Evolutionary conservation across 1,140 invertebrate genomes (phyloP).

Genomic region (Odontomachus brunneus): DNA sequence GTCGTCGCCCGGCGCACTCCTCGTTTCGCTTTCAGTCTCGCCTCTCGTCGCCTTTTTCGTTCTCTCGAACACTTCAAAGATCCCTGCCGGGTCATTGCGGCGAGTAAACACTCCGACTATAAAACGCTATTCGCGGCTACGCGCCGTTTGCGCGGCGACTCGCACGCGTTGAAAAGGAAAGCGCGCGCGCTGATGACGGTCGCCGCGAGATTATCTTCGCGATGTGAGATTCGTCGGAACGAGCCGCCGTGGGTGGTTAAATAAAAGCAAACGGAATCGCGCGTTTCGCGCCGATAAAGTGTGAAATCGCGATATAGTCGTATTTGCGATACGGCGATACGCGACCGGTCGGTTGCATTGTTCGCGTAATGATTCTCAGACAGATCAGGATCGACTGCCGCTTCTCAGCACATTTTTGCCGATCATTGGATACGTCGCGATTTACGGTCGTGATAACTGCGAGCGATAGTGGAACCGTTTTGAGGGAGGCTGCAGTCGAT

Average conservation of each 20-base stretch:
- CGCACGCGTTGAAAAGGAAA: constrained; percentile 38
- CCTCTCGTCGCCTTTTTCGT: not conserved
- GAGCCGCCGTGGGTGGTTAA: constrained; percentile 9
- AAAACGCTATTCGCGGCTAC: constrained; percentile 52
- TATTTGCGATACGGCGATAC: constrained; percentile 1
- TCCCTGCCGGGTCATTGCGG: constrained; percentile 27
- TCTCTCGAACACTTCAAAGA: constrained; percentile 51
- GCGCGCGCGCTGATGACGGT: constrained; percentile 36
- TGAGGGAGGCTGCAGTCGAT: not conserved
- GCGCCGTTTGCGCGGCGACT: constrained; percentile 8
- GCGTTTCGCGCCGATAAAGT: constrained; percentile 11
- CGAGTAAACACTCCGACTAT: constrained; percentile 53
- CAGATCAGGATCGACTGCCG: constrained; percentile 43
- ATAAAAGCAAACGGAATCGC: constrained; percentile 13
- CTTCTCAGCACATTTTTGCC: constrained; percentile 6
- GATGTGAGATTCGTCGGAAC: constrained; percentile 26
- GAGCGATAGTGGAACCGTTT: constrained; percentile 24
- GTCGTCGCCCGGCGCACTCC: too few species aligned
- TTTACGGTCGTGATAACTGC: constrained; percentile 26
- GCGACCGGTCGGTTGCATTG: constrained; percentile 3
- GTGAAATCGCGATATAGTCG: not conserved
- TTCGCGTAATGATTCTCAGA: constrained; percentile 37
- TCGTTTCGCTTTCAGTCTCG: not conserved
- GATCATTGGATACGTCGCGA: not conserved
- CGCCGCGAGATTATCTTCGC: constrained; percentile 35